phyloP scores from a whole-genome alignment of 2,797 vertebrate species.

The Peromyscus aztecus region DNA sequence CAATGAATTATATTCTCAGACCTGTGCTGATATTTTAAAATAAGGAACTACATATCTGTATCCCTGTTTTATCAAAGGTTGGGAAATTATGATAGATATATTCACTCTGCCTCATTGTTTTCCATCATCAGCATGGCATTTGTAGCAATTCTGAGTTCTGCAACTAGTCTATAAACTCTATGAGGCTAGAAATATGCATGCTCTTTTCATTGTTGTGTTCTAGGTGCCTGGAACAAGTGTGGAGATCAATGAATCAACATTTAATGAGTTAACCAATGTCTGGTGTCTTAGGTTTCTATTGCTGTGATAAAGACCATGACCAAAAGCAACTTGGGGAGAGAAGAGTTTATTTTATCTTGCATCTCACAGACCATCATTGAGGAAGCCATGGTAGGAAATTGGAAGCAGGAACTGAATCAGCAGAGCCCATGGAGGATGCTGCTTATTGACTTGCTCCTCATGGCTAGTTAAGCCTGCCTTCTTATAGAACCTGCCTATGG shows the following conservation, averaged over 20 bases:
- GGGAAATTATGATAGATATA: background rate
- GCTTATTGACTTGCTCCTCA: background rate
- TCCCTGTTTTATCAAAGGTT: background rate
- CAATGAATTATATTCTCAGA: background rate
- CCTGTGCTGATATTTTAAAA: background rate
- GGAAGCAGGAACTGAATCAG: background rate
- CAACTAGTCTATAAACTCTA: background rate
- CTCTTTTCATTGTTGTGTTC: background rate
- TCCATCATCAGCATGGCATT: no score
- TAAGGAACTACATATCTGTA: background rate
- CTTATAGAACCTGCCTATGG: background rate
- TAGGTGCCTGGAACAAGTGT: background rate
- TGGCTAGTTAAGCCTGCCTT: background rate
- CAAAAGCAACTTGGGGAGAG: background rate
- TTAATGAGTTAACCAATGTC: background rate
- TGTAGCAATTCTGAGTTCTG: background rate
- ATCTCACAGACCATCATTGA: background rate
- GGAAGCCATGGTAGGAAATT: background rate
- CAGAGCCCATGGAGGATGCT: background rate
- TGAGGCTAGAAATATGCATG: background rate
- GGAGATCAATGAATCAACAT: background rate
- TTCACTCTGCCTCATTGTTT: background rate
- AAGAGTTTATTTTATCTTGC: background rate
- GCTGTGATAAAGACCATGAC: background rate
- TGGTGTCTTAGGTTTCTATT: background rate